Conservation (phyloP, 2,888 invertebrate genomes). For the Aporophyla nigra region DNA sequence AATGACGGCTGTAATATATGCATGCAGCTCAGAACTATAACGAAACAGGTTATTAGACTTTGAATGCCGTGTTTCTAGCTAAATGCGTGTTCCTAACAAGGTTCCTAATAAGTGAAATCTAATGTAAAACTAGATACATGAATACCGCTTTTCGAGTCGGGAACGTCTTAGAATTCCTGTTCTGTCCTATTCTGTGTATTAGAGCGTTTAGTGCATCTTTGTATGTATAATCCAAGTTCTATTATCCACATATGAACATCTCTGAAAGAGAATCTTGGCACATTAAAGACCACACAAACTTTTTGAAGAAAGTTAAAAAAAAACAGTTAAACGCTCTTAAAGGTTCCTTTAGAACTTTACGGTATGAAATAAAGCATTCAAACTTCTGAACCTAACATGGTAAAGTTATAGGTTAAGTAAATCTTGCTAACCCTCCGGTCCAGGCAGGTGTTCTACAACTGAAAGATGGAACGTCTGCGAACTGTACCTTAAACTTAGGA, state of each 20-base stretch:
- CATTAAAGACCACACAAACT: conserved; percentile 21
- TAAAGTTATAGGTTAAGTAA: conserved; percentile 65
- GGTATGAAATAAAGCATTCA: conserved; percentile 29
- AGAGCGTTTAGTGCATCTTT: background rate
- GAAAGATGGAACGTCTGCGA: conserved; percentile 66
- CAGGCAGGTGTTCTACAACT: conserved; percentile 67
- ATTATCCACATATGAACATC: background rate
- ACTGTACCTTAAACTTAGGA: conserved; percentile 68
- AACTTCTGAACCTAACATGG: conserved; percentile 45
- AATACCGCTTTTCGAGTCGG: conserved; percentile 1
- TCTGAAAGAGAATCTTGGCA: background rate
- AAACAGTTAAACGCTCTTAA: conserved; percentile 53
- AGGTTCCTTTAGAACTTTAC: conserved; percentile 36
- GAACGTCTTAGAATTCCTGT: conserved; percentile 4
- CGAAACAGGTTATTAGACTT: conserved; percentile 45
- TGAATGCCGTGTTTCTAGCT: conserved; percentile 29
- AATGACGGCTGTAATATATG: conserved; percentile 54
- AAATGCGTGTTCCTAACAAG: conserved; percentile 16
- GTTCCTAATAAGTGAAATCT: conserved; percentile 18
- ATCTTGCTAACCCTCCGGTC: conserved; percentile 64
- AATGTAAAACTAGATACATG: conserved; percentile 16
- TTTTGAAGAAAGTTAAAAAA: conserved; percentile 12
- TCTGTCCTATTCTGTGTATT: background rate
- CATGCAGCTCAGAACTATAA: conserved; percentile 35
- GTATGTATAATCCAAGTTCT: background rate